A percentile compares a stretch with the other conserved stretches of the same genome.
phyloP scores from a whole-genome alignment of 1,140 invertebrate species.

The Bombus cullumanus region DNA sequence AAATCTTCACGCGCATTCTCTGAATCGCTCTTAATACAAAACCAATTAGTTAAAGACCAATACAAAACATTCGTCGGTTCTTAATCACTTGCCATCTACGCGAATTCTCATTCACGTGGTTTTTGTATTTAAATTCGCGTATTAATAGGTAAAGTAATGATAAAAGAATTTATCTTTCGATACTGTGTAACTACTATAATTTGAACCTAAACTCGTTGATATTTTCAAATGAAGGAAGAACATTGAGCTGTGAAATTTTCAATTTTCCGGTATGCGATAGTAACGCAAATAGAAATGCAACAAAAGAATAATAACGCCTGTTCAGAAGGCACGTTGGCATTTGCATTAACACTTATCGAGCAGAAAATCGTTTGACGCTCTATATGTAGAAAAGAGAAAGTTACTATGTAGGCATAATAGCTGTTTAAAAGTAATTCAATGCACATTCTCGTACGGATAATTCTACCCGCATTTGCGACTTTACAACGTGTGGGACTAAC shows the following conservation, averaged over 20 bases:
- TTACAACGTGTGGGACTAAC: not conserved
- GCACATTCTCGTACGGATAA: not conserved
- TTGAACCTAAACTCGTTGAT: not conserved
- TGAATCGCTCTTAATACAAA: no score
- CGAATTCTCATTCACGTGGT: no score
- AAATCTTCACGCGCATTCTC: no score
- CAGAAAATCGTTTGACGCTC: constrained; percentile 20
- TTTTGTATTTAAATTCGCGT: no score
- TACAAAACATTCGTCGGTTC: no score
- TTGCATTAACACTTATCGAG: not conserved
- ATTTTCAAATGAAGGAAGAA: not conserved
- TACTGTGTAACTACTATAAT: not conserved
- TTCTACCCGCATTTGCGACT: not conserved
- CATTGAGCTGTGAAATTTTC: not conserved
- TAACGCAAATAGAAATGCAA: no score
- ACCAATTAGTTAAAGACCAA: no score
- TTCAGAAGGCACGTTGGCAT: not conserved
- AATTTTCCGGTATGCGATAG: not conserved
- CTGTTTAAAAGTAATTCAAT: not conserved
- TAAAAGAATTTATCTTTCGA: no score
- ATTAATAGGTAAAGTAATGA: no score
- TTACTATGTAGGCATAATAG: not conserved
- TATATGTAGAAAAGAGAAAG: constrained; percentile 46
- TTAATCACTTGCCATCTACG: no score
- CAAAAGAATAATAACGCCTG: not conserved